A percentile compares a stretch with the other conserved stretches of the same genome.
Conservation (phyloP, 2,797 vertebrate genomes). For the Acanthopagrus latus region DNA sequence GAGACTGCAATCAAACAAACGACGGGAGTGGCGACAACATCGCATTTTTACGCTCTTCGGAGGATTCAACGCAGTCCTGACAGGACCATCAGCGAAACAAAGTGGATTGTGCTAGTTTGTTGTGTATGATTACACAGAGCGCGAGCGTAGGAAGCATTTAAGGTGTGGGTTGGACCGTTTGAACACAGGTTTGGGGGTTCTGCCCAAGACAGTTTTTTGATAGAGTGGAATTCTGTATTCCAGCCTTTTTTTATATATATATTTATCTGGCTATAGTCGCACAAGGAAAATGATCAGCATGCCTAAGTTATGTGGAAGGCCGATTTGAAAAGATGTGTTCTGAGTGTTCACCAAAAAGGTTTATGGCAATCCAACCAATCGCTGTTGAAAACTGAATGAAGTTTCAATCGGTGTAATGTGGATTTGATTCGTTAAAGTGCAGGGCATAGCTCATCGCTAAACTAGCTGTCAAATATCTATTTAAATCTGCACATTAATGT, state of each 20-base stretch:
- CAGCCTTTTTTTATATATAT: too few relatives aligned
- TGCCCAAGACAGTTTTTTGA: too few relatives aligned
- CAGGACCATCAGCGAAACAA: not conserved
- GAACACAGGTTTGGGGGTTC: too few relatives aligned
- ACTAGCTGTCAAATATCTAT: not conserved
- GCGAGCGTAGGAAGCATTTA: too few relatives aligned
- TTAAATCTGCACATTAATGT: not conserved
- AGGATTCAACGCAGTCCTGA: constrained; percentile 12
- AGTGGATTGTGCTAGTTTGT: not conserved
- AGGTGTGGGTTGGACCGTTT: too few relatives aligned
- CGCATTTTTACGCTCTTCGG: constrained; percentile 12
- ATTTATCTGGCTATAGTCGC: too few relatives aligned
- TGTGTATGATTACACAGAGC: not conserved
- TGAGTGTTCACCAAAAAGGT: not conserved
- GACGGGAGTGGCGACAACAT: constrained; percentile 37
- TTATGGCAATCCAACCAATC: not conserved
- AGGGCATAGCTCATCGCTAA: not conserved
- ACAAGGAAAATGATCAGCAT: too few relatives aligned
- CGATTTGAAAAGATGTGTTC: not conserved
- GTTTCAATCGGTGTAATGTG: not conserved
- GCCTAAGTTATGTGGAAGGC: too few relatives aligned
- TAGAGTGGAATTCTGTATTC: too few relatives aligned
- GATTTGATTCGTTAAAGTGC: not conserved
- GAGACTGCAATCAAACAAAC: constrained; percentile 56
- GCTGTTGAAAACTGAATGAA: constrained; percentile 19